phyloP scores from a whole-genome alignment of 2,888 invertebrate species.

The Pyrocoelia pectoralis region DNA sequence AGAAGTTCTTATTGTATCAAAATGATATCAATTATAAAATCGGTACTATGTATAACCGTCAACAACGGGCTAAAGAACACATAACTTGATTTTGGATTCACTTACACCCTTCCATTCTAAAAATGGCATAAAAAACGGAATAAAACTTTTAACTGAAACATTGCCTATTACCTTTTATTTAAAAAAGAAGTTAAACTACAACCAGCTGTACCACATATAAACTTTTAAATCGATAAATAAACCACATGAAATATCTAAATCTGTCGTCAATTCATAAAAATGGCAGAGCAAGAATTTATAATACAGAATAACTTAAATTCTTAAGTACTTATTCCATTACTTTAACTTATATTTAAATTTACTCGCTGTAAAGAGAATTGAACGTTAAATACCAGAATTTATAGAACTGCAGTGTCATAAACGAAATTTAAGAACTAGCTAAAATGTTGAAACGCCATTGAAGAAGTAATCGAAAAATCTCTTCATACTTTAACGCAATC shows the following conservation, averaged over 20 bases:
- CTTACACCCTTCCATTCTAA: too few species aligned
- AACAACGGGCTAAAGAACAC: too few species aligned
- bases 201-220: not conserved
- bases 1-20: too few species aligned
- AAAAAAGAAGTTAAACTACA: too few species aligned
- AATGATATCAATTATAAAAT: too few species aligned
- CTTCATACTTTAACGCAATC: not conserved
- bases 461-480: not conserved
- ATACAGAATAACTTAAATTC: not conserved
- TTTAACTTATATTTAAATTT: conserved; percentile 2
- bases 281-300: not conserved
- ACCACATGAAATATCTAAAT: not conserved
- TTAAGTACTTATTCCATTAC: not conserved
- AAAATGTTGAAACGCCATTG: not conserved
- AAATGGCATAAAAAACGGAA: too few species aligned
- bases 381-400: not conserved
- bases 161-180: not conserved
- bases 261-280: conserved; percentile 7
- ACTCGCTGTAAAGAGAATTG: not conserved
- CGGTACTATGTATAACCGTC: too few species aligned
- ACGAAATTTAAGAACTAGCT: not conserved
- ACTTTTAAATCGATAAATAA: not conserved
- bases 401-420: not conserved
- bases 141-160: too few species aligned
- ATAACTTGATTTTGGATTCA: too few species aligned